Evolutionary conservation across 2,888 invertebrate genomes (phyloP), one percentile per base, ranked within the genome.

Genomic region (Chamaedrilus cognettii): DNA sequence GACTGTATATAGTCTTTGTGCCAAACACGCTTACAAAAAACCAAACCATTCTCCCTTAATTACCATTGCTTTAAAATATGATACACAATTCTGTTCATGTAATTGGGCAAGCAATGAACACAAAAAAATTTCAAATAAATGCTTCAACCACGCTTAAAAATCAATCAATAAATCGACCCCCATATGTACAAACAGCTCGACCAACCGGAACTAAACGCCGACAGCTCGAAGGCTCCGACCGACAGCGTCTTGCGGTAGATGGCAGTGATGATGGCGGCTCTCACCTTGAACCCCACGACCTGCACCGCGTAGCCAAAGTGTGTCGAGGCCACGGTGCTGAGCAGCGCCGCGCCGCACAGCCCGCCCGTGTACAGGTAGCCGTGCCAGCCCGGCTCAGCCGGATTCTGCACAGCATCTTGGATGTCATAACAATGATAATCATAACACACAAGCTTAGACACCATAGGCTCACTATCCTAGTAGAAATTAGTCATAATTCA

Each of bases 251-350:
- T 91, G 71, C 90, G 87, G 78, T 96, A 94, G 68, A 94, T 87
- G 19, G 91, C 88, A 3, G 92, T 90, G 0, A 96, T 88, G 49
- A 97, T 86, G 0, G 94, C 90, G 4, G 91, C 91, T 33, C 94
- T 88, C 85, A 97, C 91, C 85, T 94, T 94, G n/a, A 72, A 55
- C 3, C 67, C 66, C 3, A 75, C 65, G 75, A 92, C 85, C 0
- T 74, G 70, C 7, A 64, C 33, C 11, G 23, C 35, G 87, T 95
- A 96, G 80, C 91, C 92, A 84, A 96, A 98, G 81, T 97, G 96
- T 0, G 91, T 88, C 70, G 90, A 91, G 78, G 91, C 91, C 64
- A 96, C 84, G 0, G 96, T 89, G 62, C 90, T 90, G 79, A 90
- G 83, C 76, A 92, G 79, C 4, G 91, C 88, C 23, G 88, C 86